Base-by-base conservation (phyloP, 2,113 vertebrate genomes). In the Picathartes gymnocephalus region DNA sequence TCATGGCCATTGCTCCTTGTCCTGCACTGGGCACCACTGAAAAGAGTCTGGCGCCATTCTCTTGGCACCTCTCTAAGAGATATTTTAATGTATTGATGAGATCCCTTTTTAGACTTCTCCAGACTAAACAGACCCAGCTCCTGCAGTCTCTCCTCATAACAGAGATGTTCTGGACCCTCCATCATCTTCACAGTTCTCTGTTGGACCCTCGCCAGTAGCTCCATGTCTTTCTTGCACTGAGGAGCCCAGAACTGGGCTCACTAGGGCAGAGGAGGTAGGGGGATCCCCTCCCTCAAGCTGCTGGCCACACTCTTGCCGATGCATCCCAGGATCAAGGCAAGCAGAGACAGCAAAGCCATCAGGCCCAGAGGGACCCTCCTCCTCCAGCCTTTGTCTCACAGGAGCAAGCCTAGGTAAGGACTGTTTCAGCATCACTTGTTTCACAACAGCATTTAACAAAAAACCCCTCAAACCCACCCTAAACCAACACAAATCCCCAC, bases 1-100 rank as follows among this genome's bases (percentile, higher is more conserved):
- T 15, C 14, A 6, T 1, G 51, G 35, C 4, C 5, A 1, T 1
- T 1, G 22, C 25, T 33, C 11, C 25, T 8, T 6, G 8, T 10
- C 15, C 14, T 7, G 31, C 31, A 0, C 40, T 8, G 21, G 10
- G 24, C 25, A 7, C 13, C 25, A 1, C 50, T 7, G 42, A 39
- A 2, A 53, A 11, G 35, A 10, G 21, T 2, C 23, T 9, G 51
- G 6, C 44, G 31, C 37, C 13, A 6, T 5, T 9, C 14, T 31
- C 37, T 10, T 10, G 37, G 27, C 45, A 4, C 27, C 22, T 7
- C 21, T 8, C 37, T 33, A 14, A 39, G 19, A 58, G 23, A 6
- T 11, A 39, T 1, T n/a, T 44, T 9, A n/a, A 6, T 39, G 30
- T 1, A 23, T 4, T 20, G 16, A 11, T 23, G 39, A 39, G 28